Evolutionary conservation across 2,113 vertebrate species (phyloP).

Genomic region (Scytalopus superciliaris): DNA sequence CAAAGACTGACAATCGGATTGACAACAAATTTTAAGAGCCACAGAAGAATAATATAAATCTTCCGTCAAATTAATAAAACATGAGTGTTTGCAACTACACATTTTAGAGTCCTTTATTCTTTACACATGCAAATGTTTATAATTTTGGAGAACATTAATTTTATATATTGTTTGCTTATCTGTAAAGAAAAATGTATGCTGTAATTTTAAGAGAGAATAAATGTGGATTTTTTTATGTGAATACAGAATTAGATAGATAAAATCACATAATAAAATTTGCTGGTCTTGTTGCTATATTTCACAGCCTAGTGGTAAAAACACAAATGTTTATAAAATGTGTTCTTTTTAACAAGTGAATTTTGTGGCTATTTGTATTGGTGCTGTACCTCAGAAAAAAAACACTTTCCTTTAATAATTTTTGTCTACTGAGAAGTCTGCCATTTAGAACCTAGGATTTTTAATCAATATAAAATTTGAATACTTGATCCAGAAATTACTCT

Average conservation of each 20-base stretch:
- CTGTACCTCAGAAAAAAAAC: not conserved
- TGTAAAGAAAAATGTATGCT: conserved; percentile 43
- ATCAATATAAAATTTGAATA: not conserved
- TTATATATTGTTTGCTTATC: conserved; percentile 55
- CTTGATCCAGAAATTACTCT: not conserved
- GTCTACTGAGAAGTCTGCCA: not conserved
- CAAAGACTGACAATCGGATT: conserved; percentile 8
- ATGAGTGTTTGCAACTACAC: not conserved
- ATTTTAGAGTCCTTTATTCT: conserved; percentile 39
- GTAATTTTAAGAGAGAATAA: conserved; percentile 52
- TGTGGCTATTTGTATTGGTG: not conserved
- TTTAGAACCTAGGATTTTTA: not conserved
- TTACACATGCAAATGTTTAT: conserved; percentile 27
- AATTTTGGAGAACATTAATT: conserved; percentile 55
- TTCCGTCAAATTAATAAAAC: conserved; percentile 20
- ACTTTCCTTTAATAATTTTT: not conserved
- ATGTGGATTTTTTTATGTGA: not conserved
- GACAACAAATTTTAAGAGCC: not conserved
- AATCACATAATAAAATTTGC: not conserved
- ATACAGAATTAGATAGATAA: conserved; percentile 12
- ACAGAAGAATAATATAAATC: not conserved
- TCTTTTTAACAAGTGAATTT: not conserved
- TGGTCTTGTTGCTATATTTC: not conserved
- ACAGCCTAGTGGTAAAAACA: not conserved
- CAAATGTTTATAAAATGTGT: not conserved